A percentile compares a stretch with the other conserved stretches of the same genome.
Evolutionary conservation across 35 echinoderm and acorn worm genomes (phyloP).

Genomic region (Apostichopus japonicus): DNA sequence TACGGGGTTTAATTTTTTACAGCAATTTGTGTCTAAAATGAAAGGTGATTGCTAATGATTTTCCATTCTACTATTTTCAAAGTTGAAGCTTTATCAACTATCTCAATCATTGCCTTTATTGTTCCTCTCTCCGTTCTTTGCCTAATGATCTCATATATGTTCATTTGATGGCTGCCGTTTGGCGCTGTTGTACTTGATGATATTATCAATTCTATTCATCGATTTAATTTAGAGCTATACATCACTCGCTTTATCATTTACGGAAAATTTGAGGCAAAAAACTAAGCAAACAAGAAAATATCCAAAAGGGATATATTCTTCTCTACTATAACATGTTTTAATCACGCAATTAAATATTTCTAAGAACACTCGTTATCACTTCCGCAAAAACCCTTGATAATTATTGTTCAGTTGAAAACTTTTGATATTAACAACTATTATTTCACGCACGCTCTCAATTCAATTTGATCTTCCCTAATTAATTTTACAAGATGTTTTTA

Average conservation of each 20-base stretch:
- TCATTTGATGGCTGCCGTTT: no score
- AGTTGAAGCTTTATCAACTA: no score
- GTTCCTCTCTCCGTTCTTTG: no score
- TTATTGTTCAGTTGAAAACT: neutral
- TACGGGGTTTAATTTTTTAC: no score
- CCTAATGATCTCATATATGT: no score
- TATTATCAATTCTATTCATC: neutral
- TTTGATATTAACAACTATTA: constrained; percentile 10
- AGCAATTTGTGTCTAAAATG: no score
- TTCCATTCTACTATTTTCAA: no score
- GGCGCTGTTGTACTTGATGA: no score
- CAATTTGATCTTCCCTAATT: constrained; percentile 15
- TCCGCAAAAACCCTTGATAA: neutral
- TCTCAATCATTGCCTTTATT: no score
- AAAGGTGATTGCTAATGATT: no score
- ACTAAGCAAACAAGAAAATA: neutral
- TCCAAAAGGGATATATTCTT: neutral
- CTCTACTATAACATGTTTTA: neutral
- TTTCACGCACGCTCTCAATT: constrained; percentile 2
- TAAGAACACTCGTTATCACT: neutral
- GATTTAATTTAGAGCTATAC: neutral
- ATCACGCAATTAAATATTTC: constrained; percentile 11
- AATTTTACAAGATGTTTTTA: constrained; percentile 16
- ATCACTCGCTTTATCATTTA: neutral
- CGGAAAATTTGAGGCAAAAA: neutral